Conservation (phyloP, 2,888 invertebrate species). For the Coenonympha arcania region DNA sequence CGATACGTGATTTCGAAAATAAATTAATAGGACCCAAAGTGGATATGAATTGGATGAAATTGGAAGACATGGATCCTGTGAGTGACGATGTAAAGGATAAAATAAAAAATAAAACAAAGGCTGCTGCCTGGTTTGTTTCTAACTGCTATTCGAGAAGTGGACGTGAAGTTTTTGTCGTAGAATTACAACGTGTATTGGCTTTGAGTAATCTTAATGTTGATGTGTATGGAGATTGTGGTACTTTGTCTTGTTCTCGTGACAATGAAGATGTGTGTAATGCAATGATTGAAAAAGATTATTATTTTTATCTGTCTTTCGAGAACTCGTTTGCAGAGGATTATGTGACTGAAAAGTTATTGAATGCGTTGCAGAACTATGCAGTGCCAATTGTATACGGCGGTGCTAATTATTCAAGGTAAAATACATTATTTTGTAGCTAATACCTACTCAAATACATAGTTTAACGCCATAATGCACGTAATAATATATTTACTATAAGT, state of each 20-base stretch:
- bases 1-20: constrained; percentile 34
- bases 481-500: no score
- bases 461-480: no score
- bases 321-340: constrained; percentile 54
- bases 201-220: constrained; percentile 41
- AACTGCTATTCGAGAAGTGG: constrained; percentile 38
- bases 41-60: constrained; percentile 37
- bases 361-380: constrained; percentile 41
- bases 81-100: constrained; percentile 31
- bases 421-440: not conserved
- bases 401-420: constrained; percentile 53
- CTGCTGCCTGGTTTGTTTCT: constrained; percentile 53
- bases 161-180: constrained; percentile 32
- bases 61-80: constrained; percentile 36
- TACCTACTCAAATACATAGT: not conserved
- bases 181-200: constrained; percentile 35
- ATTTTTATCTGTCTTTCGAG: constrained; percentile 56
- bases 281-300: constrained; percentile 39
- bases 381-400: constrained; percentile 54
- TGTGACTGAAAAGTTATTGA: constrained; percentile 46
- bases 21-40: constrained; percentile 37
- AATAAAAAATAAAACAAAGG: constrained; percentile 37
- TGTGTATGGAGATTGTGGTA: constrained; percentile 39
- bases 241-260: constrained; percentile 31
- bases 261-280: constrained; percentile 36